Percentiles rank a stretch among this genome's conserved stretches.
Conservation (phyloP, 2,113 vertebrate species). For the Hippotragus niger region DNA sequence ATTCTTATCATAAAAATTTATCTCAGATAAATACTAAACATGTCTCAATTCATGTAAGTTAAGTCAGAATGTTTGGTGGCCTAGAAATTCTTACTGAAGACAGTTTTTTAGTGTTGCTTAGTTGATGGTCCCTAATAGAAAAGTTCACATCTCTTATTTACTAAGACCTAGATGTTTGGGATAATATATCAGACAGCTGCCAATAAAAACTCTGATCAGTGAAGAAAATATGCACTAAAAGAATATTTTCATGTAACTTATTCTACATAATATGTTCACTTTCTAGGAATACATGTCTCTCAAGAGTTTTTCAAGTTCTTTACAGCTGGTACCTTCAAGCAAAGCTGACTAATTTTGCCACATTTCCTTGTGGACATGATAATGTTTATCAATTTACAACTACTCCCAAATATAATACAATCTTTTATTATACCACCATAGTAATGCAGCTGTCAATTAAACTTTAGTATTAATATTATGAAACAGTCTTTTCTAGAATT, state of each 20-base stretch:
- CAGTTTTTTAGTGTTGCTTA: background rate
- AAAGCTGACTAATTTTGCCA: background rate
- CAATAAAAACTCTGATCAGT: background rate
- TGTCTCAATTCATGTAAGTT: background rate
- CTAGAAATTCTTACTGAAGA: background rate
- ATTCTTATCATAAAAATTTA: background rate
- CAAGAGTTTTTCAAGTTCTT: background rate
- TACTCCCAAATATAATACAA: background rate
- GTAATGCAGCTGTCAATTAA: background rate
- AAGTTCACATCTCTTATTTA: background rate
- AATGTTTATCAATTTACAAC: background rate
- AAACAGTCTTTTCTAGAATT: conserved; percentile 4
- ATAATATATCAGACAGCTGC: background rate
- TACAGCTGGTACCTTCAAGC: background rate
- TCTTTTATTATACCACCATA: background rate
- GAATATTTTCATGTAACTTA: background rate
- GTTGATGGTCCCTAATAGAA: background rate
- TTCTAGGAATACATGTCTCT: background rate
- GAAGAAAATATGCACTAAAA: background rate
- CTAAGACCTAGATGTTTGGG: background rate
- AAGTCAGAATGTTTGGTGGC: background rate
- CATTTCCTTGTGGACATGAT: background rate
- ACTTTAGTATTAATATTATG: background rate
- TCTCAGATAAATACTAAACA: background rate
- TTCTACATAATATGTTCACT: background rate